Percentiles rank a stretch among this genome's conserved stretches.
Conservation (phyloP, 2,113 vertebrate species). For the Larimichthys crocea region DNA sequence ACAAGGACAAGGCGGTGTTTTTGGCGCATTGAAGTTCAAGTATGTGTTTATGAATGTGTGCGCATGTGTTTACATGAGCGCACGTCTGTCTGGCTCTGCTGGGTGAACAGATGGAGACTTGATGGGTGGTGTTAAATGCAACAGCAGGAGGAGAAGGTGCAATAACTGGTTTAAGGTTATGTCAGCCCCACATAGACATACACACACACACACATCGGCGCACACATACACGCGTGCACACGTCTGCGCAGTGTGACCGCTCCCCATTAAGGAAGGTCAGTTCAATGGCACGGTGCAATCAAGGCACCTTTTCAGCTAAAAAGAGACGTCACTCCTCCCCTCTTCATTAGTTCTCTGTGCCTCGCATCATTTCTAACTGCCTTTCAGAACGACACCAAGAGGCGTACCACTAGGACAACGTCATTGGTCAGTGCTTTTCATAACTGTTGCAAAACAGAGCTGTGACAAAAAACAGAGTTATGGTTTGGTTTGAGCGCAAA, state of each 20-base stretch:
- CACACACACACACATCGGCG: background rate
- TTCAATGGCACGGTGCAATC: conserved; percentile 62
- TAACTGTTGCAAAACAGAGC: background rate
- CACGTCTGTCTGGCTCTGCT: conserved; percentile 31
- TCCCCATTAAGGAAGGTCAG: conserved; percentile 66
- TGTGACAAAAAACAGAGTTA: background rate
- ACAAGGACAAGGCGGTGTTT: background rate
- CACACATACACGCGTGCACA: background rate
- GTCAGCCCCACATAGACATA: conserved; percentile 15
- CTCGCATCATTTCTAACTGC: background rate
- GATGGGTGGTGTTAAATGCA: conserved; percentile 60
- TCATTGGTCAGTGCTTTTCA: background rate
- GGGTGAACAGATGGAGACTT: conserved; percentile 65
- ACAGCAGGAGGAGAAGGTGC: conserved; percentile 51
- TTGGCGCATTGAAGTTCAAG: background rate
- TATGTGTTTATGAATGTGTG: background rate
- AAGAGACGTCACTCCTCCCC: background rate
- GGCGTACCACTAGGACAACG: background rate
- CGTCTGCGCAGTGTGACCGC: conserved; percentile 26
- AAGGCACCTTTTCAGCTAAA: conserved; percentile 20
- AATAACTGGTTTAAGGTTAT: conserved; percentile 44
- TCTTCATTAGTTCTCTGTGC: conserved; percentile 41
- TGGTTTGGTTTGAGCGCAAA: background rate
- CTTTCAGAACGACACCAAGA: background rate
- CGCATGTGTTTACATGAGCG: background rate